Percentiles rank a stretch among this genome's conserved stretches.
Conservation (phyloP, 2,113 vertebrate species). For the Bubalus kerabau region DNA sequence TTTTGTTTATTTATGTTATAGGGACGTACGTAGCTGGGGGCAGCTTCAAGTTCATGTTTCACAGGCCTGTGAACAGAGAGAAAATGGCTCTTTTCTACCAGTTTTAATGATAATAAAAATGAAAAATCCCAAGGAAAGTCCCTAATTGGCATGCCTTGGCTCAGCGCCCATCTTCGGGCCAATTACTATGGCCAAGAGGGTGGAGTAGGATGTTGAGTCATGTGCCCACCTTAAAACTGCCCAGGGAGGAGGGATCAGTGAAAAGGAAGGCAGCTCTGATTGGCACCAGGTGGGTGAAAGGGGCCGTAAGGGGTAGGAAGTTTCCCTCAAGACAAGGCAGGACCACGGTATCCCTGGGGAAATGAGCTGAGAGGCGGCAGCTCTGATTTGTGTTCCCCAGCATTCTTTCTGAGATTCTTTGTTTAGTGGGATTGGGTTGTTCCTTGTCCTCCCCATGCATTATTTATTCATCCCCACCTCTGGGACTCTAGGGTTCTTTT, state of each 20-base stretch:
- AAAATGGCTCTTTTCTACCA: background rate
- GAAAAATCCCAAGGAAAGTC: background rate
- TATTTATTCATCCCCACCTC: background rate
- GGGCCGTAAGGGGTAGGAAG: background rate
- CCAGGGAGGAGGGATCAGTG: background rate
- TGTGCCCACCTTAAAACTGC: background rate
- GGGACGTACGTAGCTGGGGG: background rate
- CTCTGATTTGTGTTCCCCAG: background rate
- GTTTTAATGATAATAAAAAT: conserved; percentile 6
- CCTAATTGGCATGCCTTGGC: conserved; percentile 10
- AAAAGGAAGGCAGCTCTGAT: background rate
- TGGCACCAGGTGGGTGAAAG: background rate
- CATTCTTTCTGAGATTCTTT: background rate
- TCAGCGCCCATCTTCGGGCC: background rate
- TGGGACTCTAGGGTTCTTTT: background rate
- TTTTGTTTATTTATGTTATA: background rate
- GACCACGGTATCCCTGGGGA: background rate
- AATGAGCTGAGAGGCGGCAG: background rate
- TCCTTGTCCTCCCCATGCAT: background rate
- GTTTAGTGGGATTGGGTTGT: background rate
- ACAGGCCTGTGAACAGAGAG: background rate
- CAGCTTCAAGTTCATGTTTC: background rate
- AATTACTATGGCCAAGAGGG: background rate
- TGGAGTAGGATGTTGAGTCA: no score
- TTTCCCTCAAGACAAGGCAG: background rate